Percentiles rank a stretch among this genome's conserved stretches.
Evolutionary conservation across 1,140 invertebrate genomes (phyloP).

Genomic region (Copidosoma floridanum): DNA sequence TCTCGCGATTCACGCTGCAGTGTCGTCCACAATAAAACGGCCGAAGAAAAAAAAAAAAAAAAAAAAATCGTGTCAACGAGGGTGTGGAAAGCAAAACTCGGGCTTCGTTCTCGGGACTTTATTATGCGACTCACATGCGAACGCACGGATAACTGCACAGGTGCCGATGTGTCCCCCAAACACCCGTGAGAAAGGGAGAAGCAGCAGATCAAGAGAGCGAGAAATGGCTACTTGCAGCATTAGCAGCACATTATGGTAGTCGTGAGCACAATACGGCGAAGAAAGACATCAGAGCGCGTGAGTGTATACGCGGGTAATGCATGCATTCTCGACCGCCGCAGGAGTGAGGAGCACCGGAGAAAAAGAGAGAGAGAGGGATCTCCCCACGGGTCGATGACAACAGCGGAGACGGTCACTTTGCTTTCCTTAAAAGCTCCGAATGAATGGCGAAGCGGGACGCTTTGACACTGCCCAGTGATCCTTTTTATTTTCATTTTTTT

Average conservation of each 20-base stretch:
- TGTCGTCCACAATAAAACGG: too few species aligned
- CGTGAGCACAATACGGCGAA: neutral
- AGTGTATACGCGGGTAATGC: neutral
- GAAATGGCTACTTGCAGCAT: too few species aligned
- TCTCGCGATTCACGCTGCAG: too few species aligned
- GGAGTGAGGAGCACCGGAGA: neutral
- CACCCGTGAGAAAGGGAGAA: constrained; percentile 6
- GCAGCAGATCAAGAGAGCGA: neutral
- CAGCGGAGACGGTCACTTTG: constrained; percentile 20
- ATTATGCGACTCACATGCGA: too few species aligned
- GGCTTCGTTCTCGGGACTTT: constrained; percentile 9
- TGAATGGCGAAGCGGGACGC: neutral
- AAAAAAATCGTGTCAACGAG: neutral
- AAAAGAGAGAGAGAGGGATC: neutral
- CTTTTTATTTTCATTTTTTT: too few species aligned
- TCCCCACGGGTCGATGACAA: too few species aligned
- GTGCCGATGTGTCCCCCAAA: too few species aligned
- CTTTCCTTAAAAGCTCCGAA: constrained; percentile 6
- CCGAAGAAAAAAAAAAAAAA: too few species aligned
- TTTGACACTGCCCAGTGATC: too few species aligned
- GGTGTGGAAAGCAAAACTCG: neutral
- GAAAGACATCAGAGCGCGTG: neutral
- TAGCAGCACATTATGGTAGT: too few species aligned
- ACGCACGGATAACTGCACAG: neutral
- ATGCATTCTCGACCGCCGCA: neutral